Evolutionary conservation across 2,888 invertebrate species (phyloP).

Genomic region (Eupithecia subumbrata): DNA sequence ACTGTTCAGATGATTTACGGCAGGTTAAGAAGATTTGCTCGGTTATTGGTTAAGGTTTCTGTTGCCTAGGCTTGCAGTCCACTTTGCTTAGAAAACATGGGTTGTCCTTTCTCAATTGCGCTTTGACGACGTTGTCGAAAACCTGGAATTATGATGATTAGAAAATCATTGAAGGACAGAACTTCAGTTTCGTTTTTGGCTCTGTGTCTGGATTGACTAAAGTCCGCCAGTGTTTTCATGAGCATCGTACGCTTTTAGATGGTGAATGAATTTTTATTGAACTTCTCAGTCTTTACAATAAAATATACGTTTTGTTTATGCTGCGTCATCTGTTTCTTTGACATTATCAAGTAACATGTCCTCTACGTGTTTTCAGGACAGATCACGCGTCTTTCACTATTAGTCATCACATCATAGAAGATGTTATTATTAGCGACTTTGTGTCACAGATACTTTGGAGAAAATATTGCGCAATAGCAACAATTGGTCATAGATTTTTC

Average conservation of each 20-base stretch:
- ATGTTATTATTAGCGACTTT: not conserved
- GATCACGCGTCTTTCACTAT: not conserved
- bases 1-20: not conserved
- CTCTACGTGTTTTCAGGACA: not conserved
- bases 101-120: not conserved
- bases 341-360: not conserved
- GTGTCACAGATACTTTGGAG: not conserved
- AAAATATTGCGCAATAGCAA: not conserved
- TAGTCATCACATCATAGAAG: not conserved
- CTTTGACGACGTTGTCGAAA: too few species aligned
- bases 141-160: not conserved
- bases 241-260: not conserved
- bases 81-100: not conserved
- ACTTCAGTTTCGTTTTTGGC: not conserved
- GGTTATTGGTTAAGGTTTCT: conserved; percentile 15
- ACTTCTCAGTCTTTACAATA: not conserved
- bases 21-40: not conserved
- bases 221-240: not conserved
- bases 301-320: not conserved
- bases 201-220: not conserved
- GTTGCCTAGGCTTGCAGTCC: not conserved
- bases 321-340: not conserved
- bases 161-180: not conserved
- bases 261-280: not conserved
- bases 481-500: not conserved